Evolutionary conservation across 2,888 invertebrate genomes (phyloP), one percentile per base, ranked within the genome.

Genomic region (Andrena bicolor): DNA sequence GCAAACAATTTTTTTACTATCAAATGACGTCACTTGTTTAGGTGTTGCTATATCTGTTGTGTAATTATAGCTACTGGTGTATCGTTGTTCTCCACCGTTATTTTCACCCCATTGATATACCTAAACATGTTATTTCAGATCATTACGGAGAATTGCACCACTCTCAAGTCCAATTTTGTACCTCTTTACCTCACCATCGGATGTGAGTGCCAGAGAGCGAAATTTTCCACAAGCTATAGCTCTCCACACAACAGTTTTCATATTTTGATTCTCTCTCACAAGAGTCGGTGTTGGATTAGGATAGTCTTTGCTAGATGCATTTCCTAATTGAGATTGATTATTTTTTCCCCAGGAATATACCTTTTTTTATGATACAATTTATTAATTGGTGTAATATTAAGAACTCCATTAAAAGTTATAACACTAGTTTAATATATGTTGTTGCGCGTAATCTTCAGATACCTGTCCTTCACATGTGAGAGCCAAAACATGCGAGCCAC

Each of bases 401-500:
- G 8, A 53, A 53, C 1, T 23, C 53, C 2, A n/a, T 53, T 16
- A 49, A 49, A n/a, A 6, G 2, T 13, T 48, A 32, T 26, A n/a
- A 51, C 51, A 23, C 41, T 4, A n/a, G 28, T 1, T 6, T 48
- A 16, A 63, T 70, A 49, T 6, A 32, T 8, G 26, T 63, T 30
- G 5, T 30, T 41, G 7, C 1, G 26, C 1, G 1, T 64, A 23
- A 32, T 20, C 41, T 35, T 23, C 16, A 35, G 23, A 48, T 41
- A 93, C 93, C 84, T 95, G 94, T 30, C 96, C 96, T 75, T 92
- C 94, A 82, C 93, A 92, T 16, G 95, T 95, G 1, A 95, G 94
- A 1, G 95, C 96, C 48, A 96, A 90, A 1, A 96, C 95, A 91
- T 96, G 95, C 8, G 96, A 95, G 10, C 96, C 95, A 89, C 94